phyloP scores from a whole-genome alignment of 2,113 vertebrate genomes.

The Nesoenas mayeri region DNA sequence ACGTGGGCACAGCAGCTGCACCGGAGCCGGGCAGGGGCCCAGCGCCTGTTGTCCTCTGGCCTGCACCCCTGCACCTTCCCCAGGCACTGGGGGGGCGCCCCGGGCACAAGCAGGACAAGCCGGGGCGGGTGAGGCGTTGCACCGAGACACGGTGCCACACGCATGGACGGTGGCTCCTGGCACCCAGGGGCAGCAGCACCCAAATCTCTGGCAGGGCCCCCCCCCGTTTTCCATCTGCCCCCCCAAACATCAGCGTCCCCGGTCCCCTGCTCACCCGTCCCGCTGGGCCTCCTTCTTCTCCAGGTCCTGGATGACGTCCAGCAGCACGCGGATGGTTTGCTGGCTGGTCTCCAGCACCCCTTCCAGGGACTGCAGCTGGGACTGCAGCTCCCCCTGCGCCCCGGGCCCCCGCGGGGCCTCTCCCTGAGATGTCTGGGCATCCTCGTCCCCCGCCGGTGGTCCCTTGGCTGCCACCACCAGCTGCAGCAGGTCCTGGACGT shows the following conservation, averaged over 20 bases:
- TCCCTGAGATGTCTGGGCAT: conserved; percentile 61
- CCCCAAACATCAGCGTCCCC: accelerated
- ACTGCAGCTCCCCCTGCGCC: conserved; percentile 78
- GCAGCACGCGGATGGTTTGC: conserved; percentile 87
- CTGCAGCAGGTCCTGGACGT: conserved; percentile 82
- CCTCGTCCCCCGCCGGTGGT: conserved; percentile 63
- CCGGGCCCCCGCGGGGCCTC: not conserved
- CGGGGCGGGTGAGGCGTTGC: accelerated
- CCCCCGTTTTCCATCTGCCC: not conserved
- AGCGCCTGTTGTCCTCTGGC: too few species aligned
- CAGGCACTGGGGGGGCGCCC: too few species aligned
- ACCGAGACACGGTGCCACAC: accelerated
- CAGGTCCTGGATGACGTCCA: conserved; percentile 90
- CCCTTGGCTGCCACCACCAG: conserved; percentile 79
- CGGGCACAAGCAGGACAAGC: too few species aligned
- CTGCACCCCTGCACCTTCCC: too few species aligned
- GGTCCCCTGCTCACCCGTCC: conserved; percentile 78
- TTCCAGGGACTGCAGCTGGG: conserved; percentile 86
- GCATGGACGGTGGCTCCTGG: too few species aligned
- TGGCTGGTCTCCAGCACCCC: conserved; percentile 89
- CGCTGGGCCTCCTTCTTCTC: conserved; percentile 88
- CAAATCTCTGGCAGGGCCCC: not conserved
- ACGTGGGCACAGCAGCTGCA: too few species aligned
- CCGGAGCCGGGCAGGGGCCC: too few species aligned
- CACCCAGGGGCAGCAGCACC: not conserved